A percentile compares a stretch with the other conserved stretches of the same genome.
These are phyloP conservation scores for Plagiodera versicolora DNA, from an alignment of 2,888 invertebrate species.

Conservation along the genomic window DNA sequence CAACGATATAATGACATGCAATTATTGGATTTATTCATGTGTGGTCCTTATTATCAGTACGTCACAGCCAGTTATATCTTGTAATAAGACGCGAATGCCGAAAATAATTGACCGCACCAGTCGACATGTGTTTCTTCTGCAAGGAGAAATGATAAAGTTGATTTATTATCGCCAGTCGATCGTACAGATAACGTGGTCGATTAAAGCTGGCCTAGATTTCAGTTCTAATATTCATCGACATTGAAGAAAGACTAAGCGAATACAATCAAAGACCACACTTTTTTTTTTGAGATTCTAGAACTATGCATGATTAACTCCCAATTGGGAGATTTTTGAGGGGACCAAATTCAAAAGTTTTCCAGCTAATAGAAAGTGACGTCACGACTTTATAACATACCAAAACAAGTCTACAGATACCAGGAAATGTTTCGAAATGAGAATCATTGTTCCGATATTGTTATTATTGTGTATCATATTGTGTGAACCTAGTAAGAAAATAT, in stretches of 20 bases:
- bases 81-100: slow-evolving; percentile 27
- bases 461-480: too few species aligned
- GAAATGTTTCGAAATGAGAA: too few species aligned
- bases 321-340: too few species aligned
- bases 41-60: slow-evolving; percentile 29
- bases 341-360: too few species aligned
- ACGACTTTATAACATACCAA: too few species aligned
- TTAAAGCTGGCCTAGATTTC: background rate
- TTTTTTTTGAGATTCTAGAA: background rate
- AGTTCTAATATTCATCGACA: background rate
- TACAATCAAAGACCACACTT: background rate
- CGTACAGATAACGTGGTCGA: background rate
- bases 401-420: too few species aligned
- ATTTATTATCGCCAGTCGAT: background rate
- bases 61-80: slow-evolving; percentile 24
- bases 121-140: background rate
- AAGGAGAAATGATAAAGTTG: background rate
- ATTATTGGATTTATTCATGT: slow-evolving; percentile 24
- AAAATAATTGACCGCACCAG: slow-evolving; percentile 26
- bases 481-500: too few species aligned
- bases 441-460: too few species aligned
- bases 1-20: slow-evolving; percentile 14
- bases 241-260: background rate
- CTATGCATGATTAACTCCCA: too few species aligned
- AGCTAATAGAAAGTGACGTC: too few species aligned